Conservation (phyloP, 2,113 vertebrate species). For the Acrocephalus kingi region DNA sequence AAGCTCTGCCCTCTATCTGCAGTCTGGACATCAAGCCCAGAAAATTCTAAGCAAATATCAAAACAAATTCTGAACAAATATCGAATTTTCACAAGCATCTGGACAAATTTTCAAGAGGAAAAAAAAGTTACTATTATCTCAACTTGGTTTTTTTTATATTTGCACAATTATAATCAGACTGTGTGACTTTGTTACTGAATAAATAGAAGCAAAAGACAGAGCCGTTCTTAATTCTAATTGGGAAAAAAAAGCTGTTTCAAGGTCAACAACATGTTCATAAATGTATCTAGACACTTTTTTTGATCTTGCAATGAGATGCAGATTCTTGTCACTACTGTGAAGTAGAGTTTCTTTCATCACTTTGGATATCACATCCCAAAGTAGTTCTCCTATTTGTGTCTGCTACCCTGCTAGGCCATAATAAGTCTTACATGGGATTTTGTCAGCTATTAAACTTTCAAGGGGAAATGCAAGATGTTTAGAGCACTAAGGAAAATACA, state of each 20-base stretch:
- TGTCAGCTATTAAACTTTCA: background rate
- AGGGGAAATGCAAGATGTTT: background rate
- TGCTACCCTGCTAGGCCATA: background rate
- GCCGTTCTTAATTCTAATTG: background rate
- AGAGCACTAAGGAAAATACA: background rate
- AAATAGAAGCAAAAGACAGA: background rate
- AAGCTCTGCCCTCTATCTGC: accelerated
- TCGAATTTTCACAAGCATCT: background rate
- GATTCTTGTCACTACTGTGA: background rate
- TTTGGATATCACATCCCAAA: background rate
- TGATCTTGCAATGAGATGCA: background rate
- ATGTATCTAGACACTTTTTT: background rate
- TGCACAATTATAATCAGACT: background rate
- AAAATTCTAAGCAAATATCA: background rate
- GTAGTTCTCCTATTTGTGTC: background rate
- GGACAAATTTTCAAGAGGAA: background rate
- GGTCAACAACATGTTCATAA: background rate
- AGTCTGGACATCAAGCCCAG: accelerated
- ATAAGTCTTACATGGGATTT: background rate
- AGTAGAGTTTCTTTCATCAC: background rate
- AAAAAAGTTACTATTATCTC: background rate
- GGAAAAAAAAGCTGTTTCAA: background rate
- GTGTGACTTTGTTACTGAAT: background rate
- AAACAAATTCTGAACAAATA: background rate
- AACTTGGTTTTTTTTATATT: background rate